Conservation (phyloP, 2,797 vertebrate genomes). For the Botia almorhae region DNA sequence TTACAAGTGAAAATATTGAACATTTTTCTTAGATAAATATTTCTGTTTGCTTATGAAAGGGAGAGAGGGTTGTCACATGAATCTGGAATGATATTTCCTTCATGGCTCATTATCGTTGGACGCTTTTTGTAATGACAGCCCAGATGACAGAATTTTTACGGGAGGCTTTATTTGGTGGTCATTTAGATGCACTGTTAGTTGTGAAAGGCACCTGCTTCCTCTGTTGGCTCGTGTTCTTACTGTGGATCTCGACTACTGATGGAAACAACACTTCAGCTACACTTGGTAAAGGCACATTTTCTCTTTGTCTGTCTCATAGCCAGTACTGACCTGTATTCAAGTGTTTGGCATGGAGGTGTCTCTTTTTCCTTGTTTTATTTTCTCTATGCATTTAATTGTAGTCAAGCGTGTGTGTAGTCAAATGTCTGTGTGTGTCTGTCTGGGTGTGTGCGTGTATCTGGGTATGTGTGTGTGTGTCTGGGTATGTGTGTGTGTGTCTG, state of each 20-base stretch:
- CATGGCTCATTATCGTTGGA: slow-evolving; percentile 90
- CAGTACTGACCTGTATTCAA: slow-evolving; percentile 18
- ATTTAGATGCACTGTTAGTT: slow-evolving; percentile 87
- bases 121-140: slow-evolving; percentile 86
- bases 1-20: slow-evolving; percentile 83
- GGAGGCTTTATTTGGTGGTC: slow-evolving; percentile 83
- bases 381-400: not conserved
- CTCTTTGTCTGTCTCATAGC: slow-evolving; percentile 19
- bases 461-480: too few species aligned
- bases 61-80: slow-evolving; percentile 89
- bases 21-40: slow-evolving; percentile 91
- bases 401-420: too few species aligned
- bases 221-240: slow-evolving; percentile 82
- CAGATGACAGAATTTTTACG: slow-evolving; percentile 89
- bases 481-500: too few species aligned
- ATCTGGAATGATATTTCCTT: slow-evolving; percentile 91
- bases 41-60: slow-evolving; percentile 90
- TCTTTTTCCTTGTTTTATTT: slow-evolving; percentile 1
- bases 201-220: slow-evolving; percentile 91
- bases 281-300: slow-evolving; percentile 56
- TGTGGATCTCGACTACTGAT: slow-evolving; percentile 68
- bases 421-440: too few species aligned
- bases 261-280: slow-evolving; percentile 66
- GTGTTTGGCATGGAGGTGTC: slow-evolving; percentile 24
- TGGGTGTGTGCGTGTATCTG: too few species aligned